These are phyloP conservation scores for Nomada ruficornis DNA, from an alignment of 2,888 invertebrate species.

Conservation along the genomic window DNA sequence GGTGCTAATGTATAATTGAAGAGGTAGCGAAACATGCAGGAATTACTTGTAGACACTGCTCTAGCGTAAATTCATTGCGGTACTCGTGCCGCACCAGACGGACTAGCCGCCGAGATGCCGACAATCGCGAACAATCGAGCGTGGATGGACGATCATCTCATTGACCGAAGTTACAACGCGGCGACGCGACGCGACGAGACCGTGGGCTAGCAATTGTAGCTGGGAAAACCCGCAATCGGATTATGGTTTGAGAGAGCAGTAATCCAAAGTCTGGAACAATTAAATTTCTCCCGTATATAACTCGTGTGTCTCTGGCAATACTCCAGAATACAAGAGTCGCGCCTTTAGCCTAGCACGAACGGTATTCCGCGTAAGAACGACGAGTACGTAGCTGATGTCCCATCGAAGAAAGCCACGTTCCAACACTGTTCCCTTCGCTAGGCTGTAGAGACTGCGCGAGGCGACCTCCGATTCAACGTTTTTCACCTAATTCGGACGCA, in stretches of 20 bases:
- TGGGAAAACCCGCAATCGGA: slow-evolving; percentile 65
- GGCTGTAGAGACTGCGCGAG: no score
- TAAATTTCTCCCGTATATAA: slow-evolving; percentile 63
- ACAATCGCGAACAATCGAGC: no score
- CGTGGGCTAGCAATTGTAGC: slow-evolving; percentile 61
- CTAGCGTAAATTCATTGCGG: slow-evolving; percentile 54
- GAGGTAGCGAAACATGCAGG: not conserved
- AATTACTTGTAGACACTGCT: slow-evolving; percentile 22
- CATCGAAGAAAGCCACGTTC: slow-evolving; percentile 11
- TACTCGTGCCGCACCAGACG: slow-evolving; percentile 23
- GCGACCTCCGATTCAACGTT: no score
- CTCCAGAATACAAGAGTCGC: slow-evolving; percentile 50
- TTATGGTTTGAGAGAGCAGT: slow-evolving; percentile 64
- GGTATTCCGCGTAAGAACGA: slow-evolving; percentile 30
- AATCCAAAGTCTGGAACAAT: slow-evolving; percentile 66
- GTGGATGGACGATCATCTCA: slow-evolving; percentile 12
- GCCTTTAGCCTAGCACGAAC: slow-evolving; percentile 39
- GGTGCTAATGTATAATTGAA: slow-evolving; percentile 42
- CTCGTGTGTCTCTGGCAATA: slow-evolving; percentile 60
- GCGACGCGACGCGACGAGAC: not conserved
- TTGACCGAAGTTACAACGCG: slow-evolving; percentile 65
- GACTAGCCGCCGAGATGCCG: slow-evolving; percentile 21
- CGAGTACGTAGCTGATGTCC: slow-evolving; percentile 38
- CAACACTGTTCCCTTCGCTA: slow-evolving; percentile 19
- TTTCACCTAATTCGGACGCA: no score